Conservation (phyloP, 2,888 invertebrate genomes). For the Apodemia zela region DNA sequence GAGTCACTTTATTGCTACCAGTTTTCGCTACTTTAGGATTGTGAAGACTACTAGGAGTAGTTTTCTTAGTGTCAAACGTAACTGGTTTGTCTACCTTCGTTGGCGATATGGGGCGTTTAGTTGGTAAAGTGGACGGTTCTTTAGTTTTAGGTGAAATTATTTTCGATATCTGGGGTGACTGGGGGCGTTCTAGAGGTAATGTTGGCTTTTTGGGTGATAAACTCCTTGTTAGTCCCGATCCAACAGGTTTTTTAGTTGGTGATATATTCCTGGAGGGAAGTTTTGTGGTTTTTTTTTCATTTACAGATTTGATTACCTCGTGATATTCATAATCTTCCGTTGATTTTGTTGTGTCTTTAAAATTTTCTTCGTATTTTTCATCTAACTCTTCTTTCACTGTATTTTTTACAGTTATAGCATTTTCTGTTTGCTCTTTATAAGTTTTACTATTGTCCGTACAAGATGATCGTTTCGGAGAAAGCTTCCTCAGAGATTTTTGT, state of each 20-base stretch:
- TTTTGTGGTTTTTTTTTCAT: slow-evolving; percentile 37
- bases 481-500: slow-evolving; percentile 58
- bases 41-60: slow-evolving; percentile 46
- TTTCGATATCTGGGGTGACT: slow-evolving; percentile 60
- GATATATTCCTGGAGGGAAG: slow-evolving; percentile 54
- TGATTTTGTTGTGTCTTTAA: background rate
- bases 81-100: slow-evolving; percentile 51
- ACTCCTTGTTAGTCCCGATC: slow-evolving; percentile 50
- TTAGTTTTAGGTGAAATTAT: slow-evolving; percentile 51
- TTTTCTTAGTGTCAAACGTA: slow-evolving; percentile 50
- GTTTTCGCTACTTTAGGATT: slow-evolving; percentile 45
- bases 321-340: background rate
- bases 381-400: background rate
- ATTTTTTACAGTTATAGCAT: slow-evolving; percentile 29
- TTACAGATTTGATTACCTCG: background rate
- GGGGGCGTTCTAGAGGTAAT: slow-evolving; percentile 50
- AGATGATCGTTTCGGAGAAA: slow-evolving; percentile 45
- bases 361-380: background rate
- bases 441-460: background rate
- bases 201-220: slow-evolving; percentile 61
- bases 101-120: slow-evolving; percentile 51
- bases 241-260: slow-evolving; percentile 55
- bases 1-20: slow-evolving; percentile 40
- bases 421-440: slow-evolving; percentile 27
- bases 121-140: slow-evolving; percentile 48